Percentiles rank a stretch among this genome's conserved stretches.
phyloP scores from a whole-genome alignment of 2,113 vertebrate species.

The human (Homo sapiens) region DNA sequence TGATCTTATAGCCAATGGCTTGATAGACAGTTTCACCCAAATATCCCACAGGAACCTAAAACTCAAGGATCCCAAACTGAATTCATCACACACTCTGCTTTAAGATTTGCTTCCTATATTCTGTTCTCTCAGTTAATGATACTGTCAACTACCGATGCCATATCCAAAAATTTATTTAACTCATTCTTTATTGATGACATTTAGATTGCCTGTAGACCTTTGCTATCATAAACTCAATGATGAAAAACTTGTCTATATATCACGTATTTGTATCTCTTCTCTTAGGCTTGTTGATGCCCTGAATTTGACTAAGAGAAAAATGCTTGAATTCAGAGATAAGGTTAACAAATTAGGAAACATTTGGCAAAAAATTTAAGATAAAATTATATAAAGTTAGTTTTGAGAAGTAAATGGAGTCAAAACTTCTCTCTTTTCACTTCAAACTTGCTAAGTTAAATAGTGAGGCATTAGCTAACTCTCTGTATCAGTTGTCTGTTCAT shows the following conservation, averaged over 20 bases:
- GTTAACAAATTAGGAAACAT: neutral
- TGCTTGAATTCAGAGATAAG: neutral
- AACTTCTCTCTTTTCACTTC: neutral
- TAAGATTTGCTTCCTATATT: neutral
- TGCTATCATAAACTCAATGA: neutral
- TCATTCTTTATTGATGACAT: slow-evolving; percentile 11
- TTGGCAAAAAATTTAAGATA: neutral
- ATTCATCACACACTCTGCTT: neutral
- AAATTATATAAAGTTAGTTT: slow-evolving; percentile 39
- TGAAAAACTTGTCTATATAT: neutral
- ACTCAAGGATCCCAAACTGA: neutral
- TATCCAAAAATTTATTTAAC: slow-evolving; percentile 7
- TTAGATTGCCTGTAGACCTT: neutral
- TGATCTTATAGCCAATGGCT: neutral
- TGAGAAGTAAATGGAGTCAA: neutral
- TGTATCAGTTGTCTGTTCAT: neutral
- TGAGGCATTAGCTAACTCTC: neutral
- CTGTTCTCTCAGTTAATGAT: neutral
- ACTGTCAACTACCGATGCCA: neutral
- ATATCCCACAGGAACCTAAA: neutral
- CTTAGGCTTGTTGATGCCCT: neutral
- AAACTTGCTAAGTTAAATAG: neutral
- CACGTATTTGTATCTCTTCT: neutral
- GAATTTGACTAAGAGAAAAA: slow-evolving; percentile 23
- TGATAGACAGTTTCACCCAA: neutral